Percentiles rank a stretch among this genome's conserved stretches.
Conservation (phyloP, 2,113 vertebrate species). For the Mungos mungo region DNA sequence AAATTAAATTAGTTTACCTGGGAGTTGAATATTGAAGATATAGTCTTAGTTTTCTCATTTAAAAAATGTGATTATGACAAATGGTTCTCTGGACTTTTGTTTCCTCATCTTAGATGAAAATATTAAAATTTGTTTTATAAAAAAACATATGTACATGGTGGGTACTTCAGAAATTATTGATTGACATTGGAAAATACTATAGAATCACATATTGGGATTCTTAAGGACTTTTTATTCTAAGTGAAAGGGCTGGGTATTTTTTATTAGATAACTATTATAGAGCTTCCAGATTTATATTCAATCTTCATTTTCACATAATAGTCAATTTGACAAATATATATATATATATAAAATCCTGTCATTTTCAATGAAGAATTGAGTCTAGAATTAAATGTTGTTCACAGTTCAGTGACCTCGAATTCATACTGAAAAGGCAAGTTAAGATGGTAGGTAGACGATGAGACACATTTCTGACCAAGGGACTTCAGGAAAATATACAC, state of each 20-base stretch:
- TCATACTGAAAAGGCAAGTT: constrained; percentile 54
- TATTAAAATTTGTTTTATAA: not conserved
- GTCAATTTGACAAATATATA: constrained; percentile 35
- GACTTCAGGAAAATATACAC: not conserved
- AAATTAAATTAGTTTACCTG: not conserved
- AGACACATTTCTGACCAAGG: constrained; percentile 16
- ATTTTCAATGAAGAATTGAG: constrained; percentile 52
- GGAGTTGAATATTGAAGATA: not conserved
- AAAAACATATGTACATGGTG: not conserved
- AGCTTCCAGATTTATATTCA: constrained; percentile 24
- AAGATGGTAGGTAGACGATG: constrained; percentile 41
- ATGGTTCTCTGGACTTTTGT: not conserved
- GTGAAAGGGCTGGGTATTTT: not conserved
- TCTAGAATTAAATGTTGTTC: constrained; percentile 49
- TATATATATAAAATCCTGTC: constrained; percentile 29
- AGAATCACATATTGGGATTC: not conserved
- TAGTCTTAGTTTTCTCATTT: not conserved
- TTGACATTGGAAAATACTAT: not conserved
- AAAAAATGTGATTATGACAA: not conserved
- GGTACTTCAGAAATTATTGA: constrained; percentile 7
- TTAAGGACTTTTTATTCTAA: not conserved
- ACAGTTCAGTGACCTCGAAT: constrained; percentile 2
- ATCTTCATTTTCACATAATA: constrained; percentile 47
- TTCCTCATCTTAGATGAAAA: constrained; percentile 27
- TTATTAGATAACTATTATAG: not conserved